Evolutionary conservation across 2,797 vertebrate species (phyloP).

Genomic region (Microcaecilia unicolor): DNA sequence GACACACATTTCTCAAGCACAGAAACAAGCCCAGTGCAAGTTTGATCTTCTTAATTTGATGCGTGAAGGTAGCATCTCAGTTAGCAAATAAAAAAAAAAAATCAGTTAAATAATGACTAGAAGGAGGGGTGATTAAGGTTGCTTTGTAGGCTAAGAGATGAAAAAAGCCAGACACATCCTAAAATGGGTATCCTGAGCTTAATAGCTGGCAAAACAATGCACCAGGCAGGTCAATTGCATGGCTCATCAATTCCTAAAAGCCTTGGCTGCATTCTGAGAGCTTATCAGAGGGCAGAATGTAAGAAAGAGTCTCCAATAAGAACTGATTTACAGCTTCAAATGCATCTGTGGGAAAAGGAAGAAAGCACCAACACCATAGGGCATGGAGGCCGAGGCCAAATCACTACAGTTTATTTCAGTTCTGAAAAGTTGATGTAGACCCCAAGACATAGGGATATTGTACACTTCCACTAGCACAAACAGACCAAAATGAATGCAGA

Average conservation of each 20-base stretch:
- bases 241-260: conserved; percentile 66
- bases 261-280: conserved; percentile 52
- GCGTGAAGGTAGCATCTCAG: conserved; percentile 34
- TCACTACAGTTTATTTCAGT: too few species aligned
- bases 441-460: conserved; percentile 36
- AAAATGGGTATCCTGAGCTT: conserved; percentile 53
- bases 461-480: too few species aligned
- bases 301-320: conserved; percentile 50
- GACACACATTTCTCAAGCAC: conserved; percentile 34
- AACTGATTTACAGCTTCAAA: conserved; percentile 52
- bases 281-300: conserved; percentile 43
- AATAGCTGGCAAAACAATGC: conserved; percentile 66
- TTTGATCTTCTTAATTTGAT: conserved; percentile 44
- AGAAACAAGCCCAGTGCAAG: conserved; percentile 29
- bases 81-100: too few species aligned
- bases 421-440: conserved; percentile 31
- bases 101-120: conserved; percentile 48
- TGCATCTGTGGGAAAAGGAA: conserved; percentile 36
- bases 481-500: too few species aligned
- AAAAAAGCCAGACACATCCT: conserved; percentile 52
- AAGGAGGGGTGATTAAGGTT: conserved; percentile 47
- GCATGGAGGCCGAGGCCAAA: too few species aligned
- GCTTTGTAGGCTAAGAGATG: conserved; percentile 31
- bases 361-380: too few species aligned
- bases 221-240: conserved; percentile 61